Evolutionary conservation across 2,888 invertebrate species (phyloP), one percentile per base, ranked within the genome.

Genomic region (Neocrepidodera transversa): DNA sequence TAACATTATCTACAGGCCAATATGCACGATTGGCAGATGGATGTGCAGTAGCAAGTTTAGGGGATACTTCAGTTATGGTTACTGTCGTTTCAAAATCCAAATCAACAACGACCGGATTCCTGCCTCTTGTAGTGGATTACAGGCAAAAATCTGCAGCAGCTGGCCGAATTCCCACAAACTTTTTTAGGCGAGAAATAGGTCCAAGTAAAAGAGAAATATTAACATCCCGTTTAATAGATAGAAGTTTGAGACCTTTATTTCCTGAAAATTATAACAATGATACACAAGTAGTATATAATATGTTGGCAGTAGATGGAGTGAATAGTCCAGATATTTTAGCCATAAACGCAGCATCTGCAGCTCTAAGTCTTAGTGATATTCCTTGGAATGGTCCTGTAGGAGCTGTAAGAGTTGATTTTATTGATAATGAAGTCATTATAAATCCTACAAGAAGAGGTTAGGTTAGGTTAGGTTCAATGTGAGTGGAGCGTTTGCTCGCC

Each of bases 371-470:
- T 16, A 98, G 98, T 23, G 93, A 96, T 77, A 93, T 98, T 63
- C 98, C 98, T 0, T 97, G 97, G 96, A 87, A 90, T 74, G 97
- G 97, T 1, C 97, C 98, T 0, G 83, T 99, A 0, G 98, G 93
- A 0, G 96, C 98, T 43, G 95, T 97, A 0, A 84, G 97, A 71
- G 80, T 99, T 62, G 97, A 95, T 1, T 80, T 90, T 51, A 83
- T 91, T 54, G 88, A 91, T 68, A 87, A 88, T 64, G 90, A 93
- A 74, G 76, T 92, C 1, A 74, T 90, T 8, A 78, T 91, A 2
- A 97, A 98, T 82, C 99, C 98, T 0, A 92, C 95, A 0, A n/a
- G n/a, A n/a, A n/a, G n/a, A n/a, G n/a, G n/a, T n/a, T n/a, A n/a
- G n/a, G n/a, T n/a, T n/a, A n/a, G n/a, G n/a, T n/a, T n/a, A n/a